Evolutionary conservation across 2,113 vertebrate species (phyloP).

Genomic region (Carassius auratus): DNA sequence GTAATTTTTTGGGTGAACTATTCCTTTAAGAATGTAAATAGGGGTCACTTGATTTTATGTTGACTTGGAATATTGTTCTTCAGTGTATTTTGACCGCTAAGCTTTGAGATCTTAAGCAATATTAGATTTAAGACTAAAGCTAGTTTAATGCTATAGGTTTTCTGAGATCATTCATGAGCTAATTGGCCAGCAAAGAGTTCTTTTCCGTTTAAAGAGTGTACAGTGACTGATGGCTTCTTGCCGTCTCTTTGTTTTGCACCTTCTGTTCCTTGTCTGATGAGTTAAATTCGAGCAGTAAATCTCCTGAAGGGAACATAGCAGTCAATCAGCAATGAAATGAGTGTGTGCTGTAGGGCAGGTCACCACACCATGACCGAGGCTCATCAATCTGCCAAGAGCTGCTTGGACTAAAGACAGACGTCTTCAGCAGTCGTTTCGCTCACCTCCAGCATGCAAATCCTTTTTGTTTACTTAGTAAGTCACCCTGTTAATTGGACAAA

Average conservation of each 20-base stretch:
- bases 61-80: background rate
- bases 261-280: conserved; percentile 31
- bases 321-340: conserved; percentile 62
- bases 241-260: background rate
- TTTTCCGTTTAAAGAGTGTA: background rate
- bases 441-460: background rate
- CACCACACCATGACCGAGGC: background rate
- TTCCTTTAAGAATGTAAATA: background rate
- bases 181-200: background rate
- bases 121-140: background rate
- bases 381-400: conserved; percentile 61
- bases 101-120: too few species aligned
- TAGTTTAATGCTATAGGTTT: background rate
- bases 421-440: conserved; percentile 32
- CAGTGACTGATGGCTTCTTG: background rate
- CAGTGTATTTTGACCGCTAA: background rate
- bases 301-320: conserved; percentile 61
- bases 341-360: conserved; percentile 47
- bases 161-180: background rate
- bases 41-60: background rate
- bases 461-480: background rate
- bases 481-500: background rate
- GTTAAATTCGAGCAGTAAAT: conserved; percentile 67
- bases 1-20: too few species aligned
- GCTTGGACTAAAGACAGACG: conserved; percentile 55